Evolutionary conservation across 2,888 invertebrate species (phyloP), one percentile per base, ranked within the genome.

Genomic region (Ganaspis brasiliensis): DNA sequence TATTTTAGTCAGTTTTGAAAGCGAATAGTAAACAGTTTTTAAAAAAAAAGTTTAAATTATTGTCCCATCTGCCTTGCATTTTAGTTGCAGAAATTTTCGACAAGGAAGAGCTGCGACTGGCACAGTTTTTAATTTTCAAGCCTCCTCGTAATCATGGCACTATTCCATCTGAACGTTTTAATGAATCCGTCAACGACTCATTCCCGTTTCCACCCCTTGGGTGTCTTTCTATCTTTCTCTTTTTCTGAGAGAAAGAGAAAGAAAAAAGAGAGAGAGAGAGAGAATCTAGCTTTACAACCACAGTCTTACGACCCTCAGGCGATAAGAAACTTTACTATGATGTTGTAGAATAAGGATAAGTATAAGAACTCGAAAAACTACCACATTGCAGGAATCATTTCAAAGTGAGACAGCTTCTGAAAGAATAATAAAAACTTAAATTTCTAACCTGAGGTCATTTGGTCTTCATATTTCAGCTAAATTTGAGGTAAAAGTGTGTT

Each of bases 151-250:
- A 81, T 81, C 81, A 81, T 76, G 75, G 81, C 77, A 76, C 80
- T 81, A 81, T 80, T 81, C 79, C 77, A 77, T 81, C 81, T 76
- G 75, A 77, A 72, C 79, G 77, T 79, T 81, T 79, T 80, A 81
- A 81, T 80, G 81, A 81, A 80, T 81, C 77, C 79, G 80, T 79
- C 78, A 78, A 76, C 79, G 79, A 76, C 77, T 78, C 70, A 71
- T 76, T 55, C 70, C 49, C 70, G 71, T 74, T 73, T 73, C 37
- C 14, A 49, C 16, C 19, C 45, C 40, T 9, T 31, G 31, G 31
- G 3, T 31, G 31, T 31, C 67, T 10, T 19, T 14, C 74, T 52
- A 52, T 19, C 37, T 55, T 37, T 40, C 26, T 16, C 49, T 74
- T 45, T 49, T 8, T 70, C 37, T 14, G n/a, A n/a, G n/a, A n/a